A percentile compares a stretch with the other conserved stretches of the same genome.
Conservation (phyloP, 2,888 invertebrate species). For the Pristionchus exspectatus region DNA sequence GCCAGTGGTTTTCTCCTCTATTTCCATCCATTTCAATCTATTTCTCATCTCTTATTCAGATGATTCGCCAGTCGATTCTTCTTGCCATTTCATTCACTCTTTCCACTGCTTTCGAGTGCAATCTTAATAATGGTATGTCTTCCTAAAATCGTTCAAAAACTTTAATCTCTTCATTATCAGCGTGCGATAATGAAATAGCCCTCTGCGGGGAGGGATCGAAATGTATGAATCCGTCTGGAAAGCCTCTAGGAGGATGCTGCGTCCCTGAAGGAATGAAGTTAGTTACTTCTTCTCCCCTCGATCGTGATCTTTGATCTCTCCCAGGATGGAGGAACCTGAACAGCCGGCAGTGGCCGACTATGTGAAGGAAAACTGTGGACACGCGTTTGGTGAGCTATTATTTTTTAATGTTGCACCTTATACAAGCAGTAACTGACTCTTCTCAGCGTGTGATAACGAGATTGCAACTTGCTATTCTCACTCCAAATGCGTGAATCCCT, state of each 20-base stretch:
- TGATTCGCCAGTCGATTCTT: not conserved
- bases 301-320: not conserved
- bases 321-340: not conserved
- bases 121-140: not conserved
- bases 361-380: not conserved
- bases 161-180: not conserved
- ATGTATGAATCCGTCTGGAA: not conserved
- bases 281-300: not conserved
- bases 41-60: not conserved
- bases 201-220: not conserved
- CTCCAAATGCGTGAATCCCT: slow-evolving; percentile 1
- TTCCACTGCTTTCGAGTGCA: slow-evolving; percentile 3
- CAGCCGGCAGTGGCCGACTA: not conserved
- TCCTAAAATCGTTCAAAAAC: not conserved
- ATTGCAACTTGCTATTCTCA: not conserved
- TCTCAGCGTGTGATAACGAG: slow-evolving; percentile 7
- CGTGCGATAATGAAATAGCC: not conserved
- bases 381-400: not conserved
- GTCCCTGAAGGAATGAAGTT: not conserved
- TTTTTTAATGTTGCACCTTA: not conserved
- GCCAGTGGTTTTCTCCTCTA: not conserved
- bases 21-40: not conserved
- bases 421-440: not conserved
- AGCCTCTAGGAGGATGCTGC: not conserved
- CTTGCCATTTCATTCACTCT: not conserved